phyloP scores from a whole-genome alignment of 2,888 invertebrate genomes.

The Tenthredo notha region DNA sequence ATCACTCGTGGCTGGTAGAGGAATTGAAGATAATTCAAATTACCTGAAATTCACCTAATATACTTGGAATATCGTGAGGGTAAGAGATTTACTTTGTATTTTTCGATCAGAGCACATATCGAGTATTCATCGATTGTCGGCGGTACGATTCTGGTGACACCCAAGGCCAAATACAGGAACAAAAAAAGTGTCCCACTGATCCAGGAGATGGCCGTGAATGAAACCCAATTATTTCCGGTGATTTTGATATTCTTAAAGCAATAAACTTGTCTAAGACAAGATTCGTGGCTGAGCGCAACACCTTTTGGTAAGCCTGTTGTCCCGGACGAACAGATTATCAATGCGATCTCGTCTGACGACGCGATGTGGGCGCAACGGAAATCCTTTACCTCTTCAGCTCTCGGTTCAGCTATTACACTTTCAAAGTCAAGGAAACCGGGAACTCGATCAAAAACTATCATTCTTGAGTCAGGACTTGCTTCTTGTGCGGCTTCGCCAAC shows the following conservation, averaged over 20 bases:
- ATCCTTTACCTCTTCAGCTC: background rate
- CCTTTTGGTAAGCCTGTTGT: constrained; percentile 71
- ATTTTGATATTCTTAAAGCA: background rate
- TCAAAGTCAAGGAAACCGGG: background rate
- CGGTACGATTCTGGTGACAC: constrained; percentile 51
- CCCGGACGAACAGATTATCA: constrained; percentile 63
- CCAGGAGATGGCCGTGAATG: constrained; percentile 67
- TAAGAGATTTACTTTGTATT: constrained; percentile 66
- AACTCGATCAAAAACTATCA: constrained; percentile 46
- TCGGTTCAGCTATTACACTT: background rate
- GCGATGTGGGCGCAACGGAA: constrained; percentile 33
- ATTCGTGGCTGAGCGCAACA: constrained; percentile 58
- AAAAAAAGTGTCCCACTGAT: constrained; percentile 65
- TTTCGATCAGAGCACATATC: constrained; percentile 67
- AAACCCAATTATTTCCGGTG: background rate
- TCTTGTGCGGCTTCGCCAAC: constrained; percentile 52
- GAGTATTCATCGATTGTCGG: constrained; percentile 43
- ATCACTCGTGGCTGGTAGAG: constrained; percentile 61
- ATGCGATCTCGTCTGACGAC: background rate
- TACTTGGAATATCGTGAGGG: background rate
- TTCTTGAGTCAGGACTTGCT: constrained; percentile 53
- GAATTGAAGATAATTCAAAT: background rate
- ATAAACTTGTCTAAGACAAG: background rate
- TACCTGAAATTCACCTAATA: background rate
- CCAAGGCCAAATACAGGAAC: constrained; percentile 55